These are phyloP conservation scores for Eunapius fragilis DNA, from an alignment of 37 sponge, comb jelly and placozoan genomes.

Conservation along the genomic window DNA sequence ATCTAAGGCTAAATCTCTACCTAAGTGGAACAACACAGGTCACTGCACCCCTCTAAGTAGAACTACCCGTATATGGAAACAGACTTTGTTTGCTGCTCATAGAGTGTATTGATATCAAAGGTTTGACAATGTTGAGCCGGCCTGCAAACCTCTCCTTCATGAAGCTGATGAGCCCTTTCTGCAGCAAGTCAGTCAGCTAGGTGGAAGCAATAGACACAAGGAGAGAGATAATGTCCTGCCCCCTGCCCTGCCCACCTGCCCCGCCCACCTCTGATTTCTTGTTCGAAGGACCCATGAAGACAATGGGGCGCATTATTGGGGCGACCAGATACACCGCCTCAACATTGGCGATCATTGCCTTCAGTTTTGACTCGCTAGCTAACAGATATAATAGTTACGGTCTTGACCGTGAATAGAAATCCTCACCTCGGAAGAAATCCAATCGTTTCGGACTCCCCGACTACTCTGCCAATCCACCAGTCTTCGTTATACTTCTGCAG, in stretches of 20 bases:
- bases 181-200: slow-evolving; percentile 44
- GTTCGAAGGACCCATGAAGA: slow-evolving; percentile 46
- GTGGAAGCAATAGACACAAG: not conserved
- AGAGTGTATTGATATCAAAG: not conserved
- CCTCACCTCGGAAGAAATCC: slow-evolving; percentile 49
- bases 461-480: slow-evolving; percentile 62
- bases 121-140: slow-evolving; percentile 7
- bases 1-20: not conserved
- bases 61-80: not conserved
- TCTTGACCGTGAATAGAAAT: too few species aligned
- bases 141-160: slow-evolving; percentile 51
- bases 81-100: not conserved
- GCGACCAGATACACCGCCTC: slow-evolving; percentile 32
- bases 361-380: not conserved
- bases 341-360: not conserved
- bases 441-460: slow-evolving; percentile 18
- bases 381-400: not conserved
- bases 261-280: slow-evolving; percentile 26
- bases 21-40: not conserved
- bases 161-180: slow-evolving; percentile 25
- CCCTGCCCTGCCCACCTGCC: too few species aligned
- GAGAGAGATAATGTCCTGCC: not conserved
- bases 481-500: slow-evolving; percentile 28
- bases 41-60: not conserved
- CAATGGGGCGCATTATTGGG: slow-evolving; percentile 51